These are phyloP conservation scores for Bubo bubo DNA, from an alignment of 2,113 vertebrate species.

Conservation along the genomic window DNA sequence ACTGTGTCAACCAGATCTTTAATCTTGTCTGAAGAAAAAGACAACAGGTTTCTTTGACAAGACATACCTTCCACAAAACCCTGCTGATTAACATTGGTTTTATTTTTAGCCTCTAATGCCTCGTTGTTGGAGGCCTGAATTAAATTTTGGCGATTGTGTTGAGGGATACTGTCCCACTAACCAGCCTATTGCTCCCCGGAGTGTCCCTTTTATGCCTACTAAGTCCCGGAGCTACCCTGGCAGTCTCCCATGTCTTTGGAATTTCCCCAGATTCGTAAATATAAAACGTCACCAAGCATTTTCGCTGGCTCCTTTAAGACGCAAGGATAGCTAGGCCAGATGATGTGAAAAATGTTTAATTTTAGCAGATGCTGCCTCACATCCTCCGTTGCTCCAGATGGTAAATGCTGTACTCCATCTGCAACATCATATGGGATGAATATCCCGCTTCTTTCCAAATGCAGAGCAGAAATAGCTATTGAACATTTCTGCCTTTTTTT, in stretches of 20 bases:
- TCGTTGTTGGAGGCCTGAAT: neutral
- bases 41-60: neutral
- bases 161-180: neutral
- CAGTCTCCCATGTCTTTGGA: neutral
- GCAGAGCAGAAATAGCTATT: neutral
- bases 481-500: neutral
- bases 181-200: neutral
- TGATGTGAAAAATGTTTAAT: constrained; percentile 34
- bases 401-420: constrained; percentile 10
- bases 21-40: constrained; percentile 8
- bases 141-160: neutral
- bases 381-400: constrained; percentile 44
- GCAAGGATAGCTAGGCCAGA: constrained; percentile 5
- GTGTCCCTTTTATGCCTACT: neutral
- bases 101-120: neutral
- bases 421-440: constrained; percentile 17
- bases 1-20: neutral
- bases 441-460: neutral
- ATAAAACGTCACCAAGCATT: neutral
- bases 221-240: neutral
- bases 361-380: constrained; percentile 51
- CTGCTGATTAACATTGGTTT: neutral
- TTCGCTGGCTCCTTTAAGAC: neutral
- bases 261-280: neutral
- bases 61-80: neutral